Conservation (phyloP, 92 coral and sea anemone species). For the Phymanthus crucifer region DNA sequence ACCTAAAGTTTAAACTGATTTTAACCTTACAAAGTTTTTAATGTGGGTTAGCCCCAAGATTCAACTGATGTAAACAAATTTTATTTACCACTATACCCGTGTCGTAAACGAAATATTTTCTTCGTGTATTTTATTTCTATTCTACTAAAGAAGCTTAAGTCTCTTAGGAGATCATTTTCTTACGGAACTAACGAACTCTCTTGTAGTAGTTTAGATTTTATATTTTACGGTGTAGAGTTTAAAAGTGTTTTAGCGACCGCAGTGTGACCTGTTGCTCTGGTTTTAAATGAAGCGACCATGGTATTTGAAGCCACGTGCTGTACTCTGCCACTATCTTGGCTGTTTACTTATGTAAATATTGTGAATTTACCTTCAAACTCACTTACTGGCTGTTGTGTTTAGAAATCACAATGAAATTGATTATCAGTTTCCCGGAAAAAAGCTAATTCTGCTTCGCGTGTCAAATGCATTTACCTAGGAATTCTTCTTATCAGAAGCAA, state of each 20-base stretch:
- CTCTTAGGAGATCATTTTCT: not conserved
- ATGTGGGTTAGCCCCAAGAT: not conserved
- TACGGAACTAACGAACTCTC: not conserved
- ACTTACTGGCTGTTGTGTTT: not conserved
- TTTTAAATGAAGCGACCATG: constrained; percentile 29
- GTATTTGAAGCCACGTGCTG: constrained; percentile 48
- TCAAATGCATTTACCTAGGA: not conserved
- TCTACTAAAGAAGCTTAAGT: not conserved
- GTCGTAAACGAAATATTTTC: not conserved
- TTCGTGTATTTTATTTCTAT: not conserved
- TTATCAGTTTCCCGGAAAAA: not conserved
- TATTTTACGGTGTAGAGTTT: not conserved
- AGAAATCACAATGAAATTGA: not conserved
- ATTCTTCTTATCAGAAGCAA: not conserved
- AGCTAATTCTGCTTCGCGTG: not conserved
- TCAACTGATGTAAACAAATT: not conserved
- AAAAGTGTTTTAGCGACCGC: constrained; percentile 7
- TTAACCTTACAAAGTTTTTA: not conserved
- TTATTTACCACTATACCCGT: not conserved
- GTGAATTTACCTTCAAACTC: not conserved
- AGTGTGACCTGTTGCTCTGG: constrained; percentile 17
- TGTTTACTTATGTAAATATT: constrained; percentile 22
- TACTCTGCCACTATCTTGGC: not conserved
- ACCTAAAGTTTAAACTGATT: not conserved
- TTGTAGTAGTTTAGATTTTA: not conserved